A percentile compares a stretch with the other conserved stretches of the same genome.
These are phyloP conservation scores for Rhipidura dahli DNA, from an alignment of 2,113 vertebrate species.

Conservation along the genomic window DNA sequence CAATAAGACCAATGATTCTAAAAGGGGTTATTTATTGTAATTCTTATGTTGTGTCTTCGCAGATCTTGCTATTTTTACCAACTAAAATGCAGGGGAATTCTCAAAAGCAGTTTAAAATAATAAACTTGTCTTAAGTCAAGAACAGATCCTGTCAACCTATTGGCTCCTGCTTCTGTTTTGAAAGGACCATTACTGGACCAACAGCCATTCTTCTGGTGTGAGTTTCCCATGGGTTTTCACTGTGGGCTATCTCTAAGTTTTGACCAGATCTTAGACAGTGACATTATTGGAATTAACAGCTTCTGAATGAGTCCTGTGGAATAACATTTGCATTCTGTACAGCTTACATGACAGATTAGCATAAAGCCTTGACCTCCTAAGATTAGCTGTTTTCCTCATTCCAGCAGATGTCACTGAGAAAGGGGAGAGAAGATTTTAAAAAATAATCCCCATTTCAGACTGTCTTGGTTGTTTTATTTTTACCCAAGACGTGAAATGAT, in stretches of 20 bases:
- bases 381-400: neutral
- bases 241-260: neutral
- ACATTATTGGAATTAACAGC: neutral
- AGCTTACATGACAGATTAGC: neutral
- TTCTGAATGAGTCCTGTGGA: constrained; percentile 1
- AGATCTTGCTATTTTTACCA: constrained; percentile 42
- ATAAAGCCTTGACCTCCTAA: neutral
- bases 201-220: neutral
- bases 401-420: constrained; percentile 1
- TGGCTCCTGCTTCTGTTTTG: constrained; percentile 33
- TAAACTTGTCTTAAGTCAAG: constrained; percentile 40
- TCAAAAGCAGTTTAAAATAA: constrained; percentile 53
- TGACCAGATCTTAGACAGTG: neutral
- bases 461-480: neutral
- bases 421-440: neutral
- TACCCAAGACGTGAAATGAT: constrained; percentile 44
- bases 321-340: neutral
- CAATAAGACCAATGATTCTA: neutral
- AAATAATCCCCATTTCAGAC: neutral
- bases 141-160: constrained; percentile 13
- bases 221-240: constrained; percentile 22
- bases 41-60: constrained; percentile 21
- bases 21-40: constrained; percentile 15
- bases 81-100: neutral
- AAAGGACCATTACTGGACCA: neutral